Conservation (phyloP, 2,797 vertebrate genomes). For the Carduelis carduelis region DNA sequence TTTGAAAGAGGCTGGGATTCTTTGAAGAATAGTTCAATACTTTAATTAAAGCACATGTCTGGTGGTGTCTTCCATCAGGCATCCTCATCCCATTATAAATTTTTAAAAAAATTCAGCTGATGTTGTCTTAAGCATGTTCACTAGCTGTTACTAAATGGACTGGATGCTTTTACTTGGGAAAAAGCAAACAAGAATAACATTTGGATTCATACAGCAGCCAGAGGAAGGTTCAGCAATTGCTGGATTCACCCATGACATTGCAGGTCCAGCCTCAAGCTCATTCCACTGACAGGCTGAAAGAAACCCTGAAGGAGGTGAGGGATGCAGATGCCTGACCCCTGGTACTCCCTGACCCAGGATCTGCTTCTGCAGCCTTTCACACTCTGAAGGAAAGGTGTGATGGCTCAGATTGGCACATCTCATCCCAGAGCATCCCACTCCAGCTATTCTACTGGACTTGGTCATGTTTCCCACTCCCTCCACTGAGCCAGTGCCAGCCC, state of each 20-base stretch:
- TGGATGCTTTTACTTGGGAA: not conserved
- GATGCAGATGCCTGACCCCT: not conserved
- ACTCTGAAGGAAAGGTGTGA: not conserved
- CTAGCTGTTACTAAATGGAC: not conserved
- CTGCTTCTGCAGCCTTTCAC: accelerated
- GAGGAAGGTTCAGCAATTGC: not conserved
- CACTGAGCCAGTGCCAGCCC: not conserved
- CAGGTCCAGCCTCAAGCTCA: not conserved
- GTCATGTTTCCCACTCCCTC: not conserved
- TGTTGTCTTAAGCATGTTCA: not conserved
- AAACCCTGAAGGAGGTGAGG: not conserved
- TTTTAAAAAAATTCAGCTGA: not conserved
- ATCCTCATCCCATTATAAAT: not conserved
- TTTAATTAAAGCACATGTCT: not conserved
- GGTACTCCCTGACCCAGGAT: not conserved
- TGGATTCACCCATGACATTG: not conserved
- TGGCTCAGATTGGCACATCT: not conserved
- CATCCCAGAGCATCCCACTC: not conserved
- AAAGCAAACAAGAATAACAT: not conserved
- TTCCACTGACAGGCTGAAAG: not conserved
- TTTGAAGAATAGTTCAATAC: not conserved
- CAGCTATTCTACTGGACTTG: not conserved
- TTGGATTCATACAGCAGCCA: not conserved
- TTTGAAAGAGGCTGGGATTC: not conserved
- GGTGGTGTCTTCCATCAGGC: not conserved